Conservation (phyloP, 2,888 invertebrate species). For the Griposia aprilina region DNA sequence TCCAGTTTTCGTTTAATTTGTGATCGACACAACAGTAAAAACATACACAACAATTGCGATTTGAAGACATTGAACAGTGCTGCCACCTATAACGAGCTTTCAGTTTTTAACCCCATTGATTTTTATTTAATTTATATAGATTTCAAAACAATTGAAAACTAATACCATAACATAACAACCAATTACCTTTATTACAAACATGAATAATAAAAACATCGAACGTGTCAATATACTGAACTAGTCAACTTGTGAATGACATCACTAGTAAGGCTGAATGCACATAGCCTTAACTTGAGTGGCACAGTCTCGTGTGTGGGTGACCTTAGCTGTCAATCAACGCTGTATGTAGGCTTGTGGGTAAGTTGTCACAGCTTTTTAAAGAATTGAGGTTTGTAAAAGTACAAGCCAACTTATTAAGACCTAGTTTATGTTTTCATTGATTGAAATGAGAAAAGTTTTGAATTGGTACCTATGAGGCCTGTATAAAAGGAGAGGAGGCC, state of each 20-base stretch:
- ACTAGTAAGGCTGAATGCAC: slow-evolving; percentile 7
- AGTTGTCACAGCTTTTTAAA: slow-evolving; percentile 5
- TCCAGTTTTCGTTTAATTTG: too few relatives aligned
- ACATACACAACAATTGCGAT: too few relatives aligned
- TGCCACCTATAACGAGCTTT: too few relatives aligned
- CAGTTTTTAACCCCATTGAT: too few relatives aligned
- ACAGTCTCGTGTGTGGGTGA: slow-evolving; percentile 3
- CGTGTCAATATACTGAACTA: slow-evolving; percentile 46
- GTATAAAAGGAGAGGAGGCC: too few relatives aligned
- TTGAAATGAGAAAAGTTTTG: background rate
- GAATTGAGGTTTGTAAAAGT: background rate
- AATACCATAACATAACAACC: background rate
- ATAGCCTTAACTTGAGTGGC: slow-evolving; percentile 23
- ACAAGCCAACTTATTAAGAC: background rate
- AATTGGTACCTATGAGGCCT: background rate
- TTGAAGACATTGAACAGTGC: too few relatives aligned
- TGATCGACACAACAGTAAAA: too few relatives aligned
- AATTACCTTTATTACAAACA: slow-evolving; percentile 19
- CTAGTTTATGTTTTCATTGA: background rate
- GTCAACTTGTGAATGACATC: slow-evolving; percentile 40
- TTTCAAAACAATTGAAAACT: slow-evolving; percentile 15
- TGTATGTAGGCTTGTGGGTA: slow-evolving; percentile 20
- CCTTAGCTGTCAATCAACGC: slow-evolving; percentile 50
- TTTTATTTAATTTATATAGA: too few relatives aligned
- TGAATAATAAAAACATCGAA: slow-evolving; percentile 20